These are phyloP conservation scores for Autographa gamma DNA, from an alignment of 2,888 invertebrate species.

Conservation along the genomic window DNA sequence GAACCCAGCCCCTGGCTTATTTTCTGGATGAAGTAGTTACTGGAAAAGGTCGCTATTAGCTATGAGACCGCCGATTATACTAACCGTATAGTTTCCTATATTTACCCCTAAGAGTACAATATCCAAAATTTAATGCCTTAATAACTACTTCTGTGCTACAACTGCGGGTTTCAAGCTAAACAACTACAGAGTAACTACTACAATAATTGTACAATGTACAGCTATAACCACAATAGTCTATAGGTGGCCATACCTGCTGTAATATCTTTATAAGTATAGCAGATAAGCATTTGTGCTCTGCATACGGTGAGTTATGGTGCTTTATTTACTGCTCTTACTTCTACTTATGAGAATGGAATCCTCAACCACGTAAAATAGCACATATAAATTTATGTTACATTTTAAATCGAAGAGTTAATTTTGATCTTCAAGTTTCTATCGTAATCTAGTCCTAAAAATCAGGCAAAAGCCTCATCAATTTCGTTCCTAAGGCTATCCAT, in stretches of 20 bases:
- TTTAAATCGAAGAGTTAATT: too few relatives aligned
- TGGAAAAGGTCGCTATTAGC: conserved; percentile 2
- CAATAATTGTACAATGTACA: background rate
- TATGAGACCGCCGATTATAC: background rate
- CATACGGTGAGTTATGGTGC: too few relatives aligned
- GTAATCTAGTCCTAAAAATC: too few relatives aligned
- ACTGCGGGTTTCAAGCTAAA: background rate
- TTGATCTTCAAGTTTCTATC: too few relatives aligned
- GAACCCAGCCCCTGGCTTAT: background rate
- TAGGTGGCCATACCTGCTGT: too few relatives aligned
- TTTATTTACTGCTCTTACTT: too few relatives aligned
- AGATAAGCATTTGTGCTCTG: too few relatives aligned
- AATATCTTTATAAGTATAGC: too few relatives aligned
- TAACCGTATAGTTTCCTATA: conserved; percentile 1
- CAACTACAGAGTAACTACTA: background rate
- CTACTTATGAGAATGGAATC: too few relatives aligned
- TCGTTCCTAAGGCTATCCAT: background rate
- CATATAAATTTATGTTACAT: too few relatives aligned
- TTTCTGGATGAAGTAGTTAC: background rate
- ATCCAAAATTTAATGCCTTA: background rate
- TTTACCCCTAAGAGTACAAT: background rate
- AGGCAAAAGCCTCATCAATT: background rate
- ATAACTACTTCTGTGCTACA: background rate
- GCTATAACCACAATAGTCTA: background rate
- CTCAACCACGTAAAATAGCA: too few relatives aligned